A percentile compares a stretch with the other conserved stretches of the same genome.
phyloP scores from a whole-genome alignment of 23 tunicate genomes.

The Corella eumyota region DNA sequence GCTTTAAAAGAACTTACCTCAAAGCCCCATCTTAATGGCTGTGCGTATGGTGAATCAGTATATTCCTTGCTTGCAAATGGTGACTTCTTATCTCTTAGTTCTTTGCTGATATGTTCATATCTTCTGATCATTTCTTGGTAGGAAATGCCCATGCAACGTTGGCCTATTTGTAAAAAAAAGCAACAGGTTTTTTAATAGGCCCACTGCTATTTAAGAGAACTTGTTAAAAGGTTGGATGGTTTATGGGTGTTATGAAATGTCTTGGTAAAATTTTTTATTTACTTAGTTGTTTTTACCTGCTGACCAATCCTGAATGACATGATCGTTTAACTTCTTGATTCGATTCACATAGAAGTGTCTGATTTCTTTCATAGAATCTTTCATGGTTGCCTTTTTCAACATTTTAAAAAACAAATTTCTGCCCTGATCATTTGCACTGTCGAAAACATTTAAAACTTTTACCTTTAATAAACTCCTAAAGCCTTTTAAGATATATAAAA shows the following conservation, averaged over 20 bases:
- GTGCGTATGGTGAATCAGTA: conserved; percentile 52
- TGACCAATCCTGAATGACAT: conserved; percentile 75
- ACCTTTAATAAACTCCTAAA: neutral
- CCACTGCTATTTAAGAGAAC: too few species aligned
- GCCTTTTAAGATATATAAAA: too few species aligned
- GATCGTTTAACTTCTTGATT: conserved; percentile 59
- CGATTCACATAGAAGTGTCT: conserved; percentile 49
- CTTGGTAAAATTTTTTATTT: too few species aligned
- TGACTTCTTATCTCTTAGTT: conserved; percentile 25
- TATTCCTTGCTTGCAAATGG: conserved; percentile 19
- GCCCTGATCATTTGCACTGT: conserved; percentile 4
- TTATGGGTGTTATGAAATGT: too few species aligned
- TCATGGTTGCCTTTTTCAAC: conserved; percentile 33
- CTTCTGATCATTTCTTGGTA: conserved; percentile 37
- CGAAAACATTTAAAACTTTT: neutral
- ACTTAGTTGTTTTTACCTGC: too few species aligned
- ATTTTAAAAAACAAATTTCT: conserved; percentile 39
- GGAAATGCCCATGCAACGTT: conserved; percentile 48
- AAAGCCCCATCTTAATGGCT: conserved; percentile 50
- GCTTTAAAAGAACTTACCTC: conserved; percentile 2
- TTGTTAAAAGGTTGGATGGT: too few species aligned
- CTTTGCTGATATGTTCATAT: conserved; percentile 37
- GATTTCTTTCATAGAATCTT: conserved; percentile 63
- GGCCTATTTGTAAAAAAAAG: conserved; percentile 31
- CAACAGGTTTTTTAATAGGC: too few species aligned